A percentile compares a stretch with the other conserved stretches of the same genome.
These are phyloP conservation scores for Drosophila sucinea DNA, from an alignment of 1,140 invertebrate species.

Conservation along the genomic window DNA sequence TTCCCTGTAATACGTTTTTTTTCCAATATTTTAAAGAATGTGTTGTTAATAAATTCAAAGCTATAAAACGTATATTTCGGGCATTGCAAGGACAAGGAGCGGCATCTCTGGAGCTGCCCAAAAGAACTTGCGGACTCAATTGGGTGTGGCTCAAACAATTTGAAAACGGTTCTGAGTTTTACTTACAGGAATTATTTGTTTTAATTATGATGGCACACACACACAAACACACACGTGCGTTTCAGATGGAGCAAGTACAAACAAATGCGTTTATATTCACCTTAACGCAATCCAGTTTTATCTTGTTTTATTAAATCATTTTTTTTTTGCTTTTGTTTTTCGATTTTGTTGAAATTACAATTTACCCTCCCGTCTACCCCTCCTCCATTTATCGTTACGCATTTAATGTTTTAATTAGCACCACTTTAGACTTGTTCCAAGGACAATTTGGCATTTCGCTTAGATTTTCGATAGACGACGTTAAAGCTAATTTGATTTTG, in stretches of 20 bases:
- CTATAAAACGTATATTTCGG: constrained; percentile 3
- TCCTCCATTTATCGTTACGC: constrained; percentile 52
- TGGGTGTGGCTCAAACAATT: background rate
- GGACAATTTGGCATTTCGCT: constrained; percentile 54
- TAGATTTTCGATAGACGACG: constrained; percentile 42
- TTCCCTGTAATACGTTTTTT: too few relatives aligned
- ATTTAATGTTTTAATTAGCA: constrained; percentile 81
- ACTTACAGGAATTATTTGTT: constrained; percentile 9
- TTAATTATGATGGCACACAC: background rate
- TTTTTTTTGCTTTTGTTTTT: constrained; percentile 5
- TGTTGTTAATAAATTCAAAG: background rate
- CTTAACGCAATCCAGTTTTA: constrained; percentile 45
- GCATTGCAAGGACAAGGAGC: background rate
- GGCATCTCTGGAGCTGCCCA: background rate
- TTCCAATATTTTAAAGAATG: background rate
- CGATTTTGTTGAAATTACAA: constrained; percentile 21
- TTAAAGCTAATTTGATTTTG: constrained; percentile 54
- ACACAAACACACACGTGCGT: background rate
- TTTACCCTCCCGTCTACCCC: background rate
- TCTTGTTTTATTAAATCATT: constrained; percentile 46
- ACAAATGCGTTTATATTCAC: constrained; percentile 7
- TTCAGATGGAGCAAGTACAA: background rate
- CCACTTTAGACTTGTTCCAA: constrained; percentile 51
- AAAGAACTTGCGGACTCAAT: background rate
- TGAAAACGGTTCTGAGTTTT: background rate